Evolutionary conservation across 2,797 vertebrate genomes (phyloP).

Genomic region (Eulemur rubriventer): DNA sequence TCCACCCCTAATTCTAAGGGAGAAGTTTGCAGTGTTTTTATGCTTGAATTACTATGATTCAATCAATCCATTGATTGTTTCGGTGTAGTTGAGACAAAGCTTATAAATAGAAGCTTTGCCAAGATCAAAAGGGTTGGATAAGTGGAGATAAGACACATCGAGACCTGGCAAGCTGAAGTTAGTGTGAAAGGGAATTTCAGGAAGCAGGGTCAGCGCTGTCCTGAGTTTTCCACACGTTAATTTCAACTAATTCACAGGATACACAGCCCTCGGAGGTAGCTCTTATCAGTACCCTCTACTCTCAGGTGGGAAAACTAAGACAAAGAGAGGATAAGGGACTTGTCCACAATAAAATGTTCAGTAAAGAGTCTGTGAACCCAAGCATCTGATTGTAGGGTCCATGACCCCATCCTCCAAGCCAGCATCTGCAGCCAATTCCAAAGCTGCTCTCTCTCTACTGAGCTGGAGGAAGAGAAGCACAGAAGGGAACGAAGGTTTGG

Average conservation of each 20-base stretch:
- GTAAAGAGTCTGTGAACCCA: not conserved
- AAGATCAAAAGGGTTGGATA: not conserved
- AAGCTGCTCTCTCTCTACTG: not conserved
- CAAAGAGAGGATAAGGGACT: not conserved
- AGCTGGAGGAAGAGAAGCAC: not conserved
- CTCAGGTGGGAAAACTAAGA: not conserved
- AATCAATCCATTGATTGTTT: not conserved
- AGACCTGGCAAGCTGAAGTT: not conserved
- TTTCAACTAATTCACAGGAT: not conserved
- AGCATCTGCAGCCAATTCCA: not conserved
- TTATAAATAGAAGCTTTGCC: not conserved
- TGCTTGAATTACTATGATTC: not conserved
- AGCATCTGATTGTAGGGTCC: not conserved
- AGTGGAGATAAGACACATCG: not conserved
- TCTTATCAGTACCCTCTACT: not conserved
- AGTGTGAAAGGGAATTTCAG: not conserved
- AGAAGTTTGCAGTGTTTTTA: not conserved
- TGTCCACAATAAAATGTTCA: not conserved
- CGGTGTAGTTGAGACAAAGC: not conserved
- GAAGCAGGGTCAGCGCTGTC: not conserved
- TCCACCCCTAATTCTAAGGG: not conserved
- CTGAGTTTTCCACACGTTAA: too few relatives aligned
- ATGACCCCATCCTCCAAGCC: not conserved
- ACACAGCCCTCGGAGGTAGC: not conserved
- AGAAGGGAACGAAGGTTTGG: not conserved